A percentile compares a stretch with the other conserved stretches of the same genome.
Evolutionary conservation across 2,113 vertebrate species (phyloP).

Genomic region (Bubalus kerabau): DNA sequence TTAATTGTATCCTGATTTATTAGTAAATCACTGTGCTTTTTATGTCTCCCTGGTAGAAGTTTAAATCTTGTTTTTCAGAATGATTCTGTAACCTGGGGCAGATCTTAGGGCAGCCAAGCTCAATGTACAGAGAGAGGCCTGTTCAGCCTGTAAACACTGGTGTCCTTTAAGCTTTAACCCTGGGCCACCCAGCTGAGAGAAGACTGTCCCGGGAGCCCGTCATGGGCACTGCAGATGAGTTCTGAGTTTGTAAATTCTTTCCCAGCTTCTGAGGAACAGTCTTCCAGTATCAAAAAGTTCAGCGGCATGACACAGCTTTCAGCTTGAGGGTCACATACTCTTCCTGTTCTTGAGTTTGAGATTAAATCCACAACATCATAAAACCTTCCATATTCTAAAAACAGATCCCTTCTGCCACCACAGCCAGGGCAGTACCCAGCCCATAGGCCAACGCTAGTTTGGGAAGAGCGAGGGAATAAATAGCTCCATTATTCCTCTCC

Average conservation of each 20-base stretch:
- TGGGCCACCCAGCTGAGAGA: background rate
- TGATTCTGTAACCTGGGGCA: background rate
- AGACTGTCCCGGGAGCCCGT: background rate
- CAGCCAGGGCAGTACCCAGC: background rate
- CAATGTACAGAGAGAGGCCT: background rate
- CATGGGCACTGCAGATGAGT: background rate
- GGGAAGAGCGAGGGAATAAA: background rate
- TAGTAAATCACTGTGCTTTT: constrained; percentile 43
- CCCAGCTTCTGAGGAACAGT: background rate
- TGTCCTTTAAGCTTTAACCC: background rate
- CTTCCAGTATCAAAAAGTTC: background rate
- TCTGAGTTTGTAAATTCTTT: background rate
- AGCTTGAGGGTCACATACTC: background rate
- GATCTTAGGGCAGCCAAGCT: background rate
- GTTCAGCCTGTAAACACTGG: background rate
- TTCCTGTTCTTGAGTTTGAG: background rate
- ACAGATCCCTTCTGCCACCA: background rate
- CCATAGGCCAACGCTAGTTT: background rate
- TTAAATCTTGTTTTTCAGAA: constrained; percentile 50
- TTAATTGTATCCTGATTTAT: constrained; percentile 71
- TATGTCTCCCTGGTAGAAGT: constrained; percentile 37
- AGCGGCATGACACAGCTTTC: background rate
- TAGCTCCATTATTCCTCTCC: constrained; percentile 11
- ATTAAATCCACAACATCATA: background rate
- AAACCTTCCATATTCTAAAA: background rate